These are phyloP conservation scores for Pangasius krempfi DNA, from an alignment of 2,797 vertebrate genomes.

Conservation along the genomic window DNA sequence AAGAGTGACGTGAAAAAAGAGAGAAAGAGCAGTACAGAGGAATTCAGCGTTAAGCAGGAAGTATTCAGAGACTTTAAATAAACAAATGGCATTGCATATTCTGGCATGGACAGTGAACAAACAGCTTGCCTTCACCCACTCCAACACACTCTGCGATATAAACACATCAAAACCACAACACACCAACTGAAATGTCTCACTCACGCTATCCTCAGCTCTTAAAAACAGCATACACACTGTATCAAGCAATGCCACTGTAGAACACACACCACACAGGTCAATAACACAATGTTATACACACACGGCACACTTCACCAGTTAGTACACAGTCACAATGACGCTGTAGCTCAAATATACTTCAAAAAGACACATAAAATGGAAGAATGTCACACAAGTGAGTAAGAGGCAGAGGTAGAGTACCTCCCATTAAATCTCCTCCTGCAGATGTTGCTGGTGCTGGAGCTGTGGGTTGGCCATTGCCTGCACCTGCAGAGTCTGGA, in stretches of 20 bases:
- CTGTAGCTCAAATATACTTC: neutral
- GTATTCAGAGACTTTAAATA: conserved; percentile 30
- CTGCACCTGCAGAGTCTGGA: conserved; percentile 73
- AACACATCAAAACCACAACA: conserved; percentile 21
- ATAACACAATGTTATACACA: conserved; percentile 5
- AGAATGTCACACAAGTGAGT: neutral
- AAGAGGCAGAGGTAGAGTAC: conserved; percentile 72
- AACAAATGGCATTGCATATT: conserved; percentile 24
- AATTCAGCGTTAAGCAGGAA: conserved; percentile 47
- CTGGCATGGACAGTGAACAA: conserved; percentile 26
- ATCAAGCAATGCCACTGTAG: conserved; percentile 10
- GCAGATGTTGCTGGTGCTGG: conserved; percentile 79
- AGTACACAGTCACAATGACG: neutral
- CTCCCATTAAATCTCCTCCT: conserved; percentile 92
- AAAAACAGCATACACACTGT: conserved; percentile 14
- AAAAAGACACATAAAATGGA: conserved; percentile 18
- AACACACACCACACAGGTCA: conserved; percentile 8
- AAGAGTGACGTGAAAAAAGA: conserved; percentile 39
- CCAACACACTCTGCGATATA: conserved; percentile 15
- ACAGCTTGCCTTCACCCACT: conserved; percentile 21
- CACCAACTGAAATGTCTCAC: conserved; percentile 12
- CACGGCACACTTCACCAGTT: neutral
- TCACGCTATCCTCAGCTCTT: neutral
- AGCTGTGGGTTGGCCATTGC: conserved; percentile 80
- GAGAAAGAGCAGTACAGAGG: conserved; percentile 54